Evolutionary conservation across 1,140 invertebrate genomes (phyloP).

Genomic region (Ceratina australensis): DNA sequence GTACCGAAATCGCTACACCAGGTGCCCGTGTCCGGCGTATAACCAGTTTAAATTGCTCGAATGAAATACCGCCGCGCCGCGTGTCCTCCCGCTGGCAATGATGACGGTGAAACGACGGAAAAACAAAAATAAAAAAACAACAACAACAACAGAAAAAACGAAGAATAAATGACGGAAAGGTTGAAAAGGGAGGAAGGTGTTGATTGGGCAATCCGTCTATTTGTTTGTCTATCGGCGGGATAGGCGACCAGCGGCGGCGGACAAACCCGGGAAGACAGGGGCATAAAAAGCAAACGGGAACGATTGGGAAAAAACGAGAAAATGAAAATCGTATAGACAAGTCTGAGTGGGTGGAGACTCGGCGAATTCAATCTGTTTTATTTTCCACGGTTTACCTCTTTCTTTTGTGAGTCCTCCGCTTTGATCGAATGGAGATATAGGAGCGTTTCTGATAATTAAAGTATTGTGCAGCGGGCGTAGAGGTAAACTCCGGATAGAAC

Average conservation of each 20-base stretch:
- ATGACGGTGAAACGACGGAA: background rate
- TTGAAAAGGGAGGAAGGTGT: background rate
- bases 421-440: slow-evolving; percentile 11
- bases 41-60: slow-evolving; percentile 57
- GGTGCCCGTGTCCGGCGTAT: slow-evolving; percentile 50
- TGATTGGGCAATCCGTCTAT: slow-evolving; percentile 31
- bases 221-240: slow-evolving; percentile 20
- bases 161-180: no score
- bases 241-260: background rate
- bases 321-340: slow-evolving; percentile 9
- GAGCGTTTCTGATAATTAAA: slow-evolving; percentile 19
- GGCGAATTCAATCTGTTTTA: slow-evolving; percentile 7
- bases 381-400: background rate
- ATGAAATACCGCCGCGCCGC: no score
- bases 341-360: slow-evolving; percentile 22
- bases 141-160: no score
- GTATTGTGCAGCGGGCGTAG: slow-evolving; percentile 7
- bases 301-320: slow-evolving; percentile 2
- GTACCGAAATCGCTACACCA: slow-evolving; percentile 45
- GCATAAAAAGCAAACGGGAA: background rate
- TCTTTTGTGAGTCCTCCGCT: background rate
- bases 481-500: background rate
- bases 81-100: no score
- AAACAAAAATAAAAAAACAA: background rate
- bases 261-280: slow-evolving; percentile 1